Conservation (phyloP, 2,113 vertebrate species). For the Taxidea taxus region DNA sequence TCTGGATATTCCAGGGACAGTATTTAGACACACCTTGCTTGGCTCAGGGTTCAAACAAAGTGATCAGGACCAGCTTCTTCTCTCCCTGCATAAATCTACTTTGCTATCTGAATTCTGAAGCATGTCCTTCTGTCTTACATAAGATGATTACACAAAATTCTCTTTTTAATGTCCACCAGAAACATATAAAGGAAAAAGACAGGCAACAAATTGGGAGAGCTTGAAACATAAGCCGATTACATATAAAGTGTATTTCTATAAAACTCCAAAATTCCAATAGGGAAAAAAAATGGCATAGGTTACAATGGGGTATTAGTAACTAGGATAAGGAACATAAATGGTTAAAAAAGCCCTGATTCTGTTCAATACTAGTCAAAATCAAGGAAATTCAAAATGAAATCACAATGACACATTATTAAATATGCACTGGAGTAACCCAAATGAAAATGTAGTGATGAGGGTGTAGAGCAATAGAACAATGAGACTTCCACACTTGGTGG, state of each 20-base stretch:
- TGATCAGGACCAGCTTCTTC: not conserved
- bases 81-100: not conserved
- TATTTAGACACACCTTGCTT: accelerated
- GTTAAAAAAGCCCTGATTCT: not conserved
- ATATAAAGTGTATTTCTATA: not conserved
- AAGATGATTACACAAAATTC: not conserved
- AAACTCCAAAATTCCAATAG: not conserved
- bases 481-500: not conserved
- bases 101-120: not conserved
- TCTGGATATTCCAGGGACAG: not conserved
- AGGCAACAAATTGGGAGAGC: not conserved
- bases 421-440: not conserved
- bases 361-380: not conserved
- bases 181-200: not conserved
- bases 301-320: not conserved
- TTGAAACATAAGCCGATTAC: not conserved
- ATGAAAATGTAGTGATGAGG: not conserved
- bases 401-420: not conserved
- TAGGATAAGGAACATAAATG: not conserved
- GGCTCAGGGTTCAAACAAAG: not conserved
- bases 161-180: not conserved
- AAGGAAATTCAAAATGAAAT: not conserved
- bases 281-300: not conserved
- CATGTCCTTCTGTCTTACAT: not conserved
- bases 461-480: not conserved